Evolutionary conservation across 37 sponge, comb jelly and placozoan genomes (phyloP), one percentile per base, ranked within the genome.

Genomic region (Bolinopsis microptera): DNA sequence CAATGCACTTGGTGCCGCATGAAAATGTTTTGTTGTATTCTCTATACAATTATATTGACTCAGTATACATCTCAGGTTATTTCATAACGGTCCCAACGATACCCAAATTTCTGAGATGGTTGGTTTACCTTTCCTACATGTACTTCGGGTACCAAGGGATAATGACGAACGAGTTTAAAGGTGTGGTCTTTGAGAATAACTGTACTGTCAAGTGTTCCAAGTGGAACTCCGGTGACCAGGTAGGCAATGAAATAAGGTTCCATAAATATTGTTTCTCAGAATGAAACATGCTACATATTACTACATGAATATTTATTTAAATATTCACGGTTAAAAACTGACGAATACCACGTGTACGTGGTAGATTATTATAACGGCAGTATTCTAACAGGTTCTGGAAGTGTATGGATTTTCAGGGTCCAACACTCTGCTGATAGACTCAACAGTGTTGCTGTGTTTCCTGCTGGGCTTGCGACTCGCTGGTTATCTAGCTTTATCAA

Each of bases 71-170:
- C 31, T 27, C 90, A 86, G 90, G 90, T 16, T 86, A 86, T 40
- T 86, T 86, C 28, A 86, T 86, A 35, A 86, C 90, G 22, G 90
- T 86, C 26, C 90, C 90, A n/a, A 86, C 90, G 30, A 86, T 86
- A 25, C 90, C 90, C 41, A 39, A 41, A 34, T 3, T 86, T 25
- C 28, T 86, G 26, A 35, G 90, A 41, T 86, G 90, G 90, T 25
- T 86, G 30, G 32, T 34, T 38, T 86, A 86, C 26, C 90, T 86
- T 18, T 86, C 90, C 90, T 86, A 86, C 61, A 86, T 86, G 90
- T 86, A 40, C 90, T 86, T 41, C 35, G 90, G 90, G 39, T 86
- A 41, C 61, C 90, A 86, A 27, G 90, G 90, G 1, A 86, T 86
- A 9, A 86, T 86, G 90, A 86, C 90, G 1, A 86, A 86, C 31